Evolutionary conservation across 2,113 vertebrate genomes (phyloP).

Genomic region (Perccottus glenii): DNA sequence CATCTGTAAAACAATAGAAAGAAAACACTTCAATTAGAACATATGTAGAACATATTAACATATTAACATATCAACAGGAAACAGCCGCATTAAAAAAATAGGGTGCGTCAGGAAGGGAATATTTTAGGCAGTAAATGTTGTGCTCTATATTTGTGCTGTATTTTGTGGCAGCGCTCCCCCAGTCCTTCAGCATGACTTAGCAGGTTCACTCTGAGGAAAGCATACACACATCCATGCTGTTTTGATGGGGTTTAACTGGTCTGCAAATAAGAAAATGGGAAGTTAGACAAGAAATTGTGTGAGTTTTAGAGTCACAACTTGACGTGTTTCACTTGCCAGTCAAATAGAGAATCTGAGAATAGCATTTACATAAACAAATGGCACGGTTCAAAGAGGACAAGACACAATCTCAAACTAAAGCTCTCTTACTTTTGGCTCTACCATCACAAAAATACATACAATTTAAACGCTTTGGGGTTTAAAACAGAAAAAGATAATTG

Average conservation of each 20-base stretch:
- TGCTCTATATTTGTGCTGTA: slow-evolving; percentile 54
- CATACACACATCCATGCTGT: slow-evolving; percentile 20
- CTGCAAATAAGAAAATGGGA: slow-evolving; percentile 10
- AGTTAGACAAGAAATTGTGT: not conserved
- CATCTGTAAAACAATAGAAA: slow-evolving; percentile 61
- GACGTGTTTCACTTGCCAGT: not conserved
- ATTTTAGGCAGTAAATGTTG: slow-evolving; percentile 23
- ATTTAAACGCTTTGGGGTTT: slow-evolving; percentile 21
- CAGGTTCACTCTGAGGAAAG: slow-evolving; percentile 14
- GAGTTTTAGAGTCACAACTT: not conserved
- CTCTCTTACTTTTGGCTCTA: not conserved
- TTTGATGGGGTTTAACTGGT: not conserved
- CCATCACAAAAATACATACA: slow-evolving; percentile 8
- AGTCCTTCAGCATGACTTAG: slow-evolving; percentile 28
- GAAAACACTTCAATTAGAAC: slow-evolving; percentile 2
- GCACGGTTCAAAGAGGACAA: slow-evolving; percentile 1
- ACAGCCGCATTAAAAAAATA: slow-evolving; percentile 24
- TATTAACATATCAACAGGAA: too few relatives aligned
- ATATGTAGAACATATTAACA: too few relatives aligned
- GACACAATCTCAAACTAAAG: not conserved
- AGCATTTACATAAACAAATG: slow-evolving; percentile 56
- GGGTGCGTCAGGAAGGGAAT: not conserved
- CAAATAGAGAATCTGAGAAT: slow-evolving; percentile 7
- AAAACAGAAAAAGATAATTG: slow-evolving; percentile 62
- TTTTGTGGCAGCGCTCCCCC: slow-evolving; percentile 14